A percentile compares a stretch with the other conserved stretches of the same genome.
Evolutionary conservation across 2,888 invertebrate species (phyloP).

Genomic region (Brachylomia viminalis): DNA sequence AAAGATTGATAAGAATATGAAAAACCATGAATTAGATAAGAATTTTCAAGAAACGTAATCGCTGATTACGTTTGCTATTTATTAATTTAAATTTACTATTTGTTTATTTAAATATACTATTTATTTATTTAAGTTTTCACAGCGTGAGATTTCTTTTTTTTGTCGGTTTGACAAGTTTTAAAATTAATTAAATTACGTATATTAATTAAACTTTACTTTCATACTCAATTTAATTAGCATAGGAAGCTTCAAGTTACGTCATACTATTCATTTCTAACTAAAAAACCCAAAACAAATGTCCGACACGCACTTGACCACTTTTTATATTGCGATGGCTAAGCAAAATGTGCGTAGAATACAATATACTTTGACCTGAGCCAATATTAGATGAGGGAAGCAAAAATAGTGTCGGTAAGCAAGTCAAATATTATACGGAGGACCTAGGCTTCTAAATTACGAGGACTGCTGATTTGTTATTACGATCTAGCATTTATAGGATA

Average conservation of each 20-base stretch:
- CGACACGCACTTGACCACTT: slow-evolving; percentile 31
- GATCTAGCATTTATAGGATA: not conserved
- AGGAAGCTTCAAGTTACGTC: not conserved
- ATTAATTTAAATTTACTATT: too few species aligned
- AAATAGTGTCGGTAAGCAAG: slow-evolving; percentile 47
- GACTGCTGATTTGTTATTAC: slow-evolving; percentile 10
- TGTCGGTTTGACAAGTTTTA: not conserved
- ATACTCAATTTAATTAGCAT: too few species aligned
- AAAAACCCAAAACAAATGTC: slow-evolving; percentile 13
- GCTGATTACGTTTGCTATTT: too few species aligned
- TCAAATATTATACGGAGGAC: slow-evolving; percentile 28
- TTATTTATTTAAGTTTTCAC: too few species aligned
- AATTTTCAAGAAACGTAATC: not conserved
- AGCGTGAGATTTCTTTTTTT: too few species aligned
- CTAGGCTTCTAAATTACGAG: slow-evolving; percentile 19
- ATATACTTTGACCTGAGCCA: slow-evolving; percentile 44
- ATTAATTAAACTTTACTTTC: too few species aligned
- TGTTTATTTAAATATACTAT: too few species aligned
- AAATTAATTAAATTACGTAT: not conserved
- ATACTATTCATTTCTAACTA: not conserved
- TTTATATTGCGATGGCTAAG: slow-evolving; percentile 46
- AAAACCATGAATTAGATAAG: too few species aligned
- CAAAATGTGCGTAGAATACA: slow-evolving; percentile 63
- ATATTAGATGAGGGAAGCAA: slow-evolving; percentile 18
- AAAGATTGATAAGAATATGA: too few species aligned